Evolutionary conservation across 1,140 invertebrate genomes (phyloP), one percentile per base, ranked within the genome.

Genomic region (Drosophila albomicans): DNA sequence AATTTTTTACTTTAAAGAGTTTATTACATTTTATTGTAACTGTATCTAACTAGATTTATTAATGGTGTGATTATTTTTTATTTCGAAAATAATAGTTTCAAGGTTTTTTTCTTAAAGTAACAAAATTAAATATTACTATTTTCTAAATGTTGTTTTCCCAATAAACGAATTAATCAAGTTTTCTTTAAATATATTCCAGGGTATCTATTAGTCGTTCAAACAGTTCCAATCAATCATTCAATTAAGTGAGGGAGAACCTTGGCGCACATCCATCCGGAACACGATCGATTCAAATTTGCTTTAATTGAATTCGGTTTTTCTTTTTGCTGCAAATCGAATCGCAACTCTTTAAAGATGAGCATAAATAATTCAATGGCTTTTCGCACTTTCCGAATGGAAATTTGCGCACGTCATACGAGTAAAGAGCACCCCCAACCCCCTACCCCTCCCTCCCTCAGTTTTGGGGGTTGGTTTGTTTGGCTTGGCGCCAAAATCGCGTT

Each of bases 351-450:
- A 79, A 82, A 84, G 52, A 78, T 68, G 62, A 68, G 78, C 74
- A 89, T 89, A 88, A 88, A 88, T 88, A 81, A 82, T 88, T 88
- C 71, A 88, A 89, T 85, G 74, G 51, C 59, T 81, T 87, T 88
- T 88, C 84, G 85, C 84, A 89, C 84, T 76, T 89, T 72, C 30
- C 67, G 67, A 69, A 73, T 73, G 67, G 64, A 70, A 61, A 73
- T 66, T 65, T 28, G 63, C 49, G 64, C 57, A 69, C 64, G 71
- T 71, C 65, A 68, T 71, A 20, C 52, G 46, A 59, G 5, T 32
- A 28, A 61, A 46, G 51, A 13, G 8, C 11, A 7, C 51, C 5
- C 16, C 11, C 20, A 10, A 38, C 1, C 7, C 35, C 2, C 35
- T 5, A 1, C 30, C 5, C 30, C 30, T 0, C 5, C 5, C 30